Conservation (phyloP, 2,888 invertebrate genomes). For the Xanthia togata region DNA sequence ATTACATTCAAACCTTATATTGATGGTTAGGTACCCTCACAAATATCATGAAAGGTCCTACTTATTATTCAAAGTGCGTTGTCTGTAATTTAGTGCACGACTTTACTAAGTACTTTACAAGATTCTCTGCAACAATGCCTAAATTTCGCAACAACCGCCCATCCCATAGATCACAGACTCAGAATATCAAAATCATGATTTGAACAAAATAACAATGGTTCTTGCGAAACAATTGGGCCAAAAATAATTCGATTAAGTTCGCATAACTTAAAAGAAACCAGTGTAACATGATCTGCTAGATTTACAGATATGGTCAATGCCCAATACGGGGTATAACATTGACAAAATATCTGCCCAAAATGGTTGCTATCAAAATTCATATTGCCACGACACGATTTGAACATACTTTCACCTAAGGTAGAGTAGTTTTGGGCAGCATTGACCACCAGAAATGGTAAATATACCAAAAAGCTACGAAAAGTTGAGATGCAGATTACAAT, state of each 20-base stretch:
- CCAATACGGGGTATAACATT: conserved; percentile 47
- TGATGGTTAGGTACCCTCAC: conserved; percentile 21
- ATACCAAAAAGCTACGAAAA: conserved; percentile 10
- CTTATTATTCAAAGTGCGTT: conserved; percentile 48
- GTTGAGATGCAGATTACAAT: background rate
- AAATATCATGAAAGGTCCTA: conserved; percentile 32
- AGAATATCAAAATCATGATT: conserved; percentile 69
- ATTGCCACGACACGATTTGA: conserved; percentile 52
- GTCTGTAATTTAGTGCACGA: conserved; percentile 56
- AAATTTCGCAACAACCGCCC: conserved; percentile 60
- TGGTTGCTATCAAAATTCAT: conserved; percentile 52
- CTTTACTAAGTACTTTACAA: conserved; percentile 48
- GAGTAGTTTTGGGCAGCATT: conserved; percentile 2
- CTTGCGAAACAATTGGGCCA: conserved; percentile 59
- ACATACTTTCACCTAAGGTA: conserved; percentile 57
- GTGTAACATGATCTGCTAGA: conserved; percentile 46
- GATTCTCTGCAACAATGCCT: conserved; percentile 55
- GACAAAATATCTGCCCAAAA: conserved; percentile 57
- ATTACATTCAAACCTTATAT: conserved; percentile 33
- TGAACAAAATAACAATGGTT: conserved; percentile 63
- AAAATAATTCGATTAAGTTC: conserved; percentile 64
- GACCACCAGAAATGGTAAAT: conserved; percentile 1
- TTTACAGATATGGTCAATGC: conserved; percentile 43
- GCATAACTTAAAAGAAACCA: conserved; percentile 56
- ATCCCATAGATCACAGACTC: conserved; percentile 55